Evolutionary conservation across 1,140 invertebrate genomes (phyloP), one percentile per base, ranked within the genome.

Genomic region (Trachymyrmex septentrionalis): DNA sequence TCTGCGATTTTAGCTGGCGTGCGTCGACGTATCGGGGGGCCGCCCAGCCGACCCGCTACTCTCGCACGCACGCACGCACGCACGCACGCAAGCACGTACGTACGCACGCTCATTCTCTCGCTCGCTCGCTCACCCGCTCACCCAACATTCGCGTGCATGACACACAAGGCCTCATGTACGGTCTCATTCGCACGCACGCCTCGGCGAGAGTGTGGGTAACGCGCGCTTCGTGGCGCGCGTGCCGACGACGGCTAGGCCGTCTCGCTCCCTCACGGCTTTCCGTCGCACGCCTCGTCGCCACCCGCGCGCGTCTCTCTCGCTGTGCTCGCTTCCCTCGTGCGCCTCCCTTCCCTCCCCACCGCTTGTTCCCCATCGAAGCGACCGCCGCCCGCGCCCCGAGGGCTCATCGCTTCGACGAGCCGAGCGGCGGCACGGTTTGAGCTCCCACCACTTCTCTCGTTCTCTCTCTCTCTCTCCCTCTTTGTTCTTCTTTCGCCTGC

Each of bases 141-240:
- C 27, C 16, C 24, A 38, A 82, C 67, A 30, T 44, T 71, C 34
- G 12, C 50, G 59, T 24, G 34, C n/a, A 16, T 21, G 63, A 57
- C 19, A 66, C 27, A 48, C 64, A 14, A 30, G 64, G 27, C 75
- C 21, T 64, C 86, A 67, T 78, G 63, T 85, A 88, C 66, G 44
- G 14, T 53, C 64, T 86, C 86, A 14, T 27, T 63, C 86, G 53
- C 82, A 67, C 77, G 86, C 85, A 87, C 86, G 63, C 63, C 27
- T 72, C 24, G 53, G 5, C 67, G 27, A 44, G 86, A 19, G 88
- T 91, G 92, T 93, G 92, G 91, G 91, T 92, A 92, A 91, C 89
- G 91, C 92, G 90, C 92, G 91, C 90, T 94, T 95, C 91, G 92
- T 92, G 93, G 92, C 93, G 94, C 93, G 94, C 94, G 94, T 94